Conservation (phyloP, 2,888 invertebrate genomes). For the Sepioteuthis lessoniana region DNA sequence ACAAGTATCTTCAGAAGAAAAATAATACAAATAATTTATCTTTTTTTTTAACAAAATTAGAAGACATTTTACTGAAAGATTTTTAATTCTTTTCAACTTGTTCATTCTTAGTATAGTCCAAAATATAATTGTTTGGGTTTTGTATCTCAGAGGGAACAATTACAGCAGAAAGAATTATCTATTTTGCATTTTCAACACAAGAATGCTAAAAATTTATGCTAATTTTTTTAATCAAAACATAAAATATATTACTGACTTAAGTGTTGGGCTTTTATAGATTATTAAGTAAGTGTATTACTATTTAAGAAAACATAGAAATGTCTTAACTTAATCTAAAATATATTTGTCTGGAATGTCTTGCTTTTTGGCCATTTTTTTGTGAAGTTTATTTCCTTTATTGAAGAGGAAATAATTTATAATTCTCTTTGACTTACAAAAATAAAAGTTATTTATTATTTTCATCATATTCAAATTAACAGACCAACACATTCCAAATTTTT, state of each 20-base stretch:
- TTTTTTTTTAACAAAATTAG: not conserved
- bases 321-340: not conserved
- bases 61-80: not conserved
- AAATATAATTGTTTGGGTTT: not conserved
- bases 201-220: not conserved
- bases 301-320: not conserved
- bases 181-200: not conserved
- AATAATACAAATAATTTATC: too few species aligned
- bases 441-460: not conserved
- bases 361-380: not conserved
- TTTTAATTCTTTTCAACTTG: not conserved
- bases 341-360: not conserved
- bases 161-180: not conserved
- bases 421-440: not conserved
- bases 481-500: not conserved
- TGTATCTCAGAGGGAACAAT: not conserved
- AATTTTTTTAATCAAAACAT: not conserved
- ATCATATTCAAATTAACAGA: not conserved
- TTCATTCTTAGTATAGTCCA: not conserved
- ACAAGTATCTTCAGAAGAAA: too few species aligned
- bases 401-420: not conserved
- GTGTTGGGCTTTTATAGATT: not conserved
- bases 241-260: not conserved
- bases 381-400: not conserved
- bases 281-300: not conserved